Conservation (phyloP, 2,797 vertebrate genomes). For the Poecilia velifera region DNA sequence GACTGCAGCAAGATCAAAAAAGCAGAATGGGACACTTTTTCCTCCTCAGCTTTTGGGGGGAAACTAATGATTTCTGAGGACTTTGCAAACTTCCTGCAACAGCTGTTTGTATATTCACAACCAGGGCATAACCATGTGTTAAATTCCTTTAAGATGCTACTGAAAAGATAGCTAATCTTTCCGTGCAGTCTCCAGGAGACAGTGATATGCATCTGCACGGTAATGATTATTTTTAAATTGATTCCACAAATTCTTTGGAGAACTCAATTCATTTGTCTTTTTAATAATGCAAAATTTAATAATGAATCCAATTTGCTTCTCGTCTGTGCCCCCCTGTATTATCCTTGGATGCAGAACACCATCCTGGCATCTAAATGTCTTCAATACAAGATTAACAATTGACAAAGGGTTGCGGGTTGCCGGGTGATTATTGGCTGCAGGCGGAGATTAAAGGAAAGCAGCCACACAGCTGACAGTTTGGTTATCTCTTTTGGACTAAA, state of each 20-base stretch:
- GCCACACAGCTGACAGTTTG: slow-evolving; percentile 90
- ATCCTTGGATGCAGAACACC: slow-evolving; percentile 83
- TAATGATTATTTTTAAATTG: slow-evolving; percentile 62
- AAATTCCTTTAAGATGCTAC: slow-evolving; percentile 16
- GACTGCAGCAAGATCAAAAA: background rate
- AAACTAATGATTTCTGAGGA: background rate
- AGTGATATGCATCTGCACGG: slow-evolving; percentile 47
- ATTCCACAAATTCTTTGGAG: slow-evolving; percentile 84
- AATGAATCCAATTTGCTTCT: slow-evolving; percentile 87
- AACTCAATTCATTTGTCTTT: slow-evolving; percentile 88
- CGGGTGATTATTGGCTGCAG: slow-evolving; percentile 90
- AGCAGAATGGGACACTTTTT: background rate
- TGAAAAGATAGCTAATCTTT: slow-evolving; percentile 36
- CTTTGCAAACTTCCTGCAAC: background rate
- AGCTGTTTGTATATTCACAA: background rate
- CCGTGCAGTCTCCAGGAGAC: slow-evolving; percentile 36
- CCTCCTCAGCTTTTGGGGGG: background rate
- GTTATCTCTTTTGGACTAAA: slow-evolving; percentile 94
- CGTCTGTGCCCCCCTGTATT: slow-evolving; percentile 79
- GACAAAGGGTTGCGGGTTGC: slow-evolving; percentile 83
- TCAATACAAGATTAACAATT: slow-evolving; percentile 87
- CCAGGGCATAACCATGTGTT: background rate
- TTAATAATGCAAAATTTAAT: slow-evolving; percentile 87
- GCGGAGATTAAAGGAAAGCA: slow-evolving; percentile 92
- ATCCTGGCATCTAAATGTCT: slow-evolving; percentile 82